A percentile compares a stretch with the other conserved stretches of the same genome.
These are phyloP conservation scores for Bolinopsis microptera DNA, from an alignment of 37 sponge, comb jelly and placozoan species.

Conservation along the genomic window DNA sequence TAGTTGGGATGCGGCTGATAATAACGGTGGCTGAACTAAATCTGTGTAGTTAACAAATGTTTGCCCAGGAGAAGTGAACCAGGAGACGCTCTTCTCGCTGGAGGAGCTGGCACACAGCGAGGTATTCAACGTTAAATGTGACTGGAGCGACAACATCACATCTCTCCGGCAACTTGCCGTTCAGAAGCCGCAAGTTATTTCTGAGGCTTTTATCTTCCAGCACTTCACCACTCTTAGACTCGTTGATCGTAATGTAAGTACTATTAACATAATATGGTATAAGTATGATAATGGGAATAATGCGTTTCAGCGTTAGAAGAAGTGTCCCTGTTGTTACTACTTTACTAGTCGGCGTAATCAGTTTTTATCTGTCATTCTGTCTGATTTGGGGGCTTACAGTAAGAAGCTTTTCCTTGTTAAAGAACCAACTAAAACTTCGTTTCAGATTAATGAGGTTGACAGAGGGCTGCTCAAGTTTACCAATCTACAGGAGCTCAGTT, in stretches of 20 bases:
- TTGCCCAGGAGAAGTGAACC: conserved; percentile 37
- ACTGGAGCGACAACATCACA: conserved; percentile 7
- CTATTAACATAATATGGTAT: too few relatives aligned
- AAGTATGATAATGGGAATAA: too few relatives aligned
- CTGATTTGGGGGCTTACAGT: too few relatives aligned
- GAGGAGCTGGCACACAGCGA: conserved; percentile 41
- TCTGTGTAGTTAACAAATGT: too few relatives aligned
- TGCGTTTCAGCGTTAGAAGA: too few relatives aligned
- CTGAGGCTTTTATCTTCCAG: conserved; percentile 23
- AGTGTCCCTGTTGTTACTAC: too few relatives aligned
- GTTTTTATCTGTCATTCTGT: too few relatives aligned
- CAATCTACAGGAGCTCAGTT: conserved; percentile 16
- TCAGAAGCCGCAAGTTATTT: background rate
- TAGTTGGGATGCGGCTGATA: too few relatives aligned
- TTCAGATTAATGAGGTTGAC: conserved; percentile 53
- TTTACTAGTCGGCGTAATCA: too few relatives aligned
- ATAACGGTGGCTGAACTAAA: too few relatives aligned
- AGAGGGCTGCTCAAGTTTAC: conserved; percentile 18
- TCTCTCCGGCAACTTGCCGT: background rate
- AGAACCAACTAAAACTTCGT: background rate
- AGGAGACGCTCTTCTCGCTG: conserved; percentile 19
- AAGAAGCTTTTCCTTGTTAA: background rate
- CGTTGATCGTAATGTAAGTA: conserved; percentile 3
- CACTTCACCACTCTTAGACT: conserved; percentile 2
- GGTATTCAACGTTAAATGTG: background rate